These are phyloP conservation scores for Priocnemis perturbator DNA, from an alignment of 2,888 invertebrate species.

Conservation along the genomic window DNA sequence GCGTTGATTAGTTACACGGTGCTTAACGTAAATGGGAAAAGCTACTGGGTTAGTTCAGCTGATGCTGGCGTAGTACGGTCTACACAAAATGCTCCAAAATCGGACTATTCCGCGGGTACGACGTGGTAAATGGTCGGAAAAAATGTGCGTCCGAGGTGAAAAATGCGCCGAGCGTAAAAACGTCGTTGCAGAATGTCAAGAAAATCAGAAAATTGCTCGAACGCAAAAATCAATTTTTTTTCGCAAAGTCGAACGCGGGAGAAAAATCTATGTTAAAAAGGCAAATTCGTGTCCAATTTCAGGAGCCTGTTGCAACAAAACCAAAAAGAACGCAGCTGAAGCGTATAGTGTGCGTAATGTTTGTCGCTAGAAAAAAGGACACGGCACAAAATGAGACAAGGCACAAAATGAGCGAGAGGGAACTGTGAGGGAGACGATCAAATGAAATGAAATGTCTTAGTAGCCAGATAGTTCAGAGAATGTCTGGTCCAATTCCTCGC, in stretches of 20 bases:
- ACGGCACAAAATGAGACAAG: constrained; percentile 14
- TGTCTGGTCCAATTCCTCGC: constrained; percentile 97
- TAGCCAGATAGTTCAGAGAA: constrained; percentile 98
- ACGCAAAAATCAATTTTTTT: too few species aligned
- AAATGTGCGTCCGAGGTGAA: not conserved
- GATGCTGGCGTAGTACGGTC: not conserved
- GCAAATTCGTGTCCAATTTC: constrained; percentile 24
- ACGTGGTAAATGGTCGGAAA: too few species aligned
- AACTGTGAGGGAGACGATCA: constrained; percentile 1
- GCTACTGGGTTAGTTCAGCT: constrained; percentile 10
- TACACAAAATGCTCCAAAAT: constrained; percentile 20
- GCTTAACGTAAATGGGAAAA: constrained; percentile 30
- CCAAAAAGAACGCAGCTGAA: constrained; percentile 29
- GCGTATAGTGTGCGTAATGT: constrained; percentile 24
- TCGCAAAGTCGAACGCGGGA: too few species aligned
- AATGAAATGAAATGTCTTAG: constrained; percentile 77
- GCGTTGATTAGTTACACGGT: constrained; percentile 28
- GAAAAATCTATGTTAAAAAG: not conserved
- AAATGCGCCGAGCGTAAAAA: too few species aligned
- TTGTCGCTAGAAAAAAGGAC: constrained; percentile 2
- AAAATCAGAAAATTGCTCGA: too few species aligned
- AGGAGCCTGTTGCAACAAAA: constrained; percentile 25
- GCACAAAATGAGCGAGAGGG: too few species aligned
- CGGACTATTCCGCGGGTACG: constrained; percentile 16
- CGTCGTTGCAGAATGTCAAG: too few species aligned